Evolutionary conservation across 1,140 invertebrate species (phyloP), one percentile per base, ranked within the genome.

Genomic region (Drosophila ohnishii): DNA sequence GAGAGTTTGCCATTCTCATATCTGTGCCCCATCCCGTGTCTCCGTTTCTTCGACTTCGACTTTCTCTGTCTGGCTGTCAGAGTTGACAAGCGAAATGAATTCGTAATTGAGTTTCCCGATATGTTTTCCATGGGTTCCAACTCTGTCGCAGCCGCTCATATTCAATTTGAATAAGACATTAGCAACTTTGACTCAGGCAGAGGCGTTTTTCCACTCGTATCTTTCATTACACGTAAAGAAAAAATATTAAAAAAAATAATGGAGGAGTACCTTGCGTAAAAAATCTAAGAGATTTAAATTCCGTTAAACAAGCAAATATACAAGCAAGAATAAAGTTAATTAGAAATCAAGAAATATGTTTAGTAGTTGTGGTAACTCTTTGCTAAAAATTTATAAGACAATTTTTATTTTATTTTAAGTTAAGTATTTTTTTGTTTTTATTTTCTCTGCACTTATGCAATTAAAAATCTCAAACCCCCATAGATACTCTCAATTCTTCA

Each of bases 61-160:
- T 78, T 56, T 37, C 61, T 83, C 63, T 80, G 84, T 74, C 48
- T 82, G 76, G 53, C 45, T 76, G 76, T 72, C 65, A 74, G 56
- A 84, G 80, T 71, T 78, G 78, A 88, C 85, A 88, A 74, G 71
- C 84, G 85, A 89, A 88, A 88, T 88, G 84, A 88, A 88, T 88
- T 89, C 85, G 85, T 88, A 88, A 88, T 88, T 88, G 85, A 88
- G 84, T 88, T 89, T 89, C 62, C 51, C 47, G 58, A 75, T 76
- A 81, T 80, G 53, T 71, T 58, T 83, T 74, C 40, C 35, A 58
- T 42, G 62, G 39, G n/a, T 32, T n/a, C 28, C 40, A 55, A 22
- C 44, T 34, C 71, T 39, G 42, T 45, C 60, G 60, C 67, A 70
- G 42, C 69, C 47, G 53, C 66, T 74, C 76, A 75, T 62, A 48